Percentiles rank a stretch among this genome's conserved stretches.
Conservation (phyloP, 2,797 vertebrate genomes). For the Eutrigla gurnardus region DNA sequence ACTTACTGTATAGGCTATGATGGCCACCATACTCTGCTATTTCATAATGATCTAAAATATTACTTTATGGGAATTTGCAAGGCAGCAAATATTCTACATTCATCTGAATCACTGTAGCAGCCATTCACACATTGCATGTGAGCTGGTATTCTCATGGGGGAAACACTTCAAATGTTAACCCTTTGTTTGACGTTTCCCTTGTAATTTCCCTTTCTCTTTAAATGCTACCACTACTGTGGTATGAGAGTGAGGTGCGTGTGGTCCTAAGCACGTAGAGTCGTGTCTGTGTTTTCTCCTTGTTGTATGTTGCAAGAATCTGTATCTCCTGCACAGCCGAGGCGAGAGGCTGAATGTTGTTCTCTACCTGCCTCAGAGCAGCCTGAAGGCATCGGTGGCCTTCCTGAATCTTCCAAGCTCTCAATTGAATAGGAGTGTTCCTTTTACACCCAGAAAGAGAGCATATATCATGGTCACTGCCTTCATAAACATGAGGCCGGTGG, state of each 20-base stretch:
- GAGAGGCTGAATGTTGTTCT: conserved; percentile 19
- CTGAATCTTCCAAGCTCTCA: conserved; percentile 22
- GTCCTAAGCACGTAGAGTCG: conserved; percentile 16
- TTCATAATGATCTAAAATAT: conserved; percentile 2
- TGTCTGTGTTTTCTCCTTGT: conserved; percentile 26
- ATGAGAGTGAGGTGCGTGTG: conserved; percentile 17
- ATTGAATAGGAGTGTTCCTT: conserved; percentile 19
- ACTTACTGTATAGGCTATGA: neutral
- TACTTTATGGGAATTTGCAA: neutral
- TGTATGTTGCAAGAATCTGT: conserved; percentile 25
- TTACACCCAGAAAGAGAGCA: conserved; percentile 12
- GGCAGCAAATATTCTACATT: conserved; percentile 13
- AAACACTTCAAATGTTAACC: conserved; percentile 42
- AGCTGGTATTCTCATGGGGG: conserved; percentile 18
- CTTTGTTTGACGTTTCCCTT: conserved; percentile 27
- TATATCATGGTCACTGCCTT: neutral
- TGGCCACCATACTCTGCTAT: neutral
- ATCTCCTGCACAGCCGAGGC: conserved; percentile 12
- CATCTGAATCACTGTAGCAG: neutral
- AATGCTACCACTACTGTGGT: neutral
- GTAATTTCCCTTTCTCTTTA: conserved; percentile 22
- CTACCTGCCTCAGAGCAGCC: conserved; percentile 38
- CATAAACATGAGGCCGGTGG: conserved; percentile 8
- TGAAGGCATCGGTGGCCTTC: conserved; percentile 43
- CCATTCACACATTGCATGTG: conserved; percentile 16